Conservation (phyloP, 53 echinoderm and acorn worm genomes). For the Mesocentrotus franciscanus region DNA sequence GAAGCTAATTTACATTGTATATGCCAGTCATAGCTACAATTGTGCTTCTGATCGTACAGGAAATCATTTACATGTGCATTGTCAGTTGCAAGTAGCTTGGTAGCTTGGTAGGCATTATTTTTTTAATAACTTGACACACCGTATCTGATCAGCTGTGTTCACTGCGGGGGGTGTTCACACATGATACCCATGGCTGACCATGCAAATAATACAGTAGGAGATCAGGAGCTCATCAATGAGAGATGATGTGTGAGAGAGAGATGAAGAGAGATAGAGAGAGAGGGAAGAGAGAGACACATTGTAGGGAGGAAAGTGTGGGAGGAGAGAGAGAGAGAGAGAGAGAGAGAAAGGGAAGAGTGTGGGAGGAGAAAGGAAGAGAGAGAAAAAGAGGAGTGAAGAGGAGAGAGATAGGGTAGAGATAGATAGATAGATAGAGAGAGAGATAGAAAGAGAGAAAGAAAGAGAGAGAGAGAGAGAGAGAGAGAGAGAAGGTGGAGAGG, state of each 20-base stretch:
- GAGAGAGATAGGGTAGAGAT: neutral
- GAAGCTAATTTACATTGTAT: neutral
- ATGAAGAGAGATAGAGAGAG: neutral
- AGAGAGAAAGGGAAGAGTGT: neutral
- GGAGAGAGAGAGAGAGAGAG: neutral
- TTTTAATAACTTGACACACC: neutral
- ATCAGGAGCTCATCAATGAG: neutral
- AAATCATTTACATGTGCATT: neutral
- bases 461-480: neutral
- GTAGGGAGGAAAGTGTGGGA: neutral
- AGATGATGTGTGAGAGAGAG: neutral
- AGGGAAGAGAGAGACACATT: neutral
- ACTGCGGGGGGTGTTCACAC: conserved; percentile 1
- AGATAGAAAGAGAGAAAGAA: neutral
- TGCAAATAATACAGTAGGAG: conserved; percentile 4
- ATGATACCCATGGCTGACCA: neutral
- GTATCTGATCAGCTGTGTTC: neutral
- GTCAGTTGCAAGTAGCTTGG: neutral
- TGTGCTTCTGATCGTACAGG: neutral
- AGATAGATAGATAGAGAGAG: neutral
- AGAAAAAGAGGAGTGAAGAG: neutral
- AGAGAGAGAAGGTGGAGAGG: neutral
- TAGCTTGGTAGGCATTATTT: neutral
- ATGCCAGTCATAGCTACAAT: too few species aligned
- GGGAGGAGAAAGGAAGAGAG: neutral